A percentile compares a stretch with the other conserved stretches of the same genome.
Evolutionary conservation across 2,888 invertebrate genomes (phyloP).

Genomic region (Uloborus plumipes): DNA sequence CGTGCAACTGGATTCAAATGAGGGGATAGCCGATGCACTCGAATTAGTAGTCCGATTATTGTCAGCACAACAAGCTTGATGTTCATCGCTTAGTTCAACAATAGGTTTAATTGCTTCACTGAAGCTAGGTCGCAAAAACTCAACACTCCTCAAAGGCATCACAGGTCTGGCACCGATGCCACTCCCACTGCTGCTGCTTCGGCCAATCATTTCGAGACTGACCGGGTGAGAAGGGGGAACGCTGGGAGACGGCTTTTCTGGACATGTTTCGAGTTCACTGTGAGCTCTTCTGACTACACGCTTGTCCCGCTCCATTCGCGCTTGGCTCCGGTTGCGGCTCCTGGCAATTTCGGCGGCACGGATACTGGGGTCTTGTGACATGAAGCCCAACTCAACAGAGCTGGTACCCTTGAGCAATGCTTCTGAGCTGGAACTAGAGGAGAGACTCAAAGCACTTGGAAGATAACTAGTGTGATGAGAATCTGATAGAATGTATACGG

Average conservation of each 20-base stretch:
- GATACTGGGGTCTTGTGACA: conserved; percentile 67
- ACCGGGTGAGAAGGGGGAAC: conserved; percentile 68
- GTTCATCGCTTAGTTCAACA: conserved; percentile 86
- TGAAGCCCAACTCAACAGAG: conserved; percentile 76
- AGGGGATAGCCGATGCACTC: conserved; percentile 15
- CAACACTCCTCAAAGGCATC: conserved; percentile 61
- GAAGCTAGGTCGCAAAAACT: conserved; percentile 71
- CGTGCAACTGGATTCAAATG: conserved; percentile 30
- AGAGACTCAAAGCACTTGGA: conserved; percentile 62
- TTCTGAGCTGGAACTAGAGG: conserved; percentile 65
- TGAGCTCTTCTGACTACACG: conserved; percentile 69
- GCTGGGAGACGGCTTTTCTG: conserved; percentile 63
- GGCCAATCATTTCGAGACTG: conserved; percentile 67
- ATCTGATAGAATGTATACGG: conserved; percentile 54
- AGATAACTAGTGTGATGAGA: conserved; percentile 50
- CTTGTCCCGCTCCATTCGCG: conserved; percentile 58
- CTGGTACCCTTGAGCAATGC: conserved; percentile 74
- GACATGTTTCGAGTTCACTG: conserved; percentile 69
- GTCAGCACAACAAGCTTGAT: conserved; percentile 74
- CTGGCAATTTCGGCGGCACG: conserved; percentile 64
- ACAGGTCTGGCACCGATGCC: conserved; percentile 45
- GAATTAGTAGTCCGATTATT: conserved; percentile 36
- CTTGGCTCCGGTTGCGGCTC: conserved; percentile 54
- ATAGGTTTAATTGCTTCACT: conserved; percentile 87
- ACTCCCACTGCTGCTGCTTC: conserved; percentile 63